Evolutionary conservation across 2,888 invertebrate genomes (phyloP), one percentile per base, ranked within the genome.

Genomic region (Linnaemya vulpina): DNA sequence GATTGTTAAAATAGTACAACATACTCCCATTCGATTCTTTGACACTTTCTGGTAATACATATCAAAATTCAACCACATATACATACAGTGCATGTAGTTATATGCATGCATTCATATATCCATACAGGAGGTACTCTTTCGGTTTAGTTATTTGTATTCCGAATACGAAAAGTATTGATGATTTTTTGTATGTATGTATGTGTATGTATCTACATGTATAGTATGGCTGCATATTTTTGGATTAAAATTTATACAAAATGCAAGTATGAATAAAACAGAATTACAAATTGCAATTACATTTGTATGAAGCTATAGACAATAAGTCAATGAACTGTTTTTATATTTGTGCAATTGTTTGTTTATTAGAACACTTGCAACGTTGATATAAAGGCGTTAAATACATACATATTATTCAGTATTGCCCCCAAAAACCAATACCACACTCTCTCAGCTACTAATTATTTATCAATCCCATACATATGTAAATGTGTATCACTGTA

Each of bases 271-370:
- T 60, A 30, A 70, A 68, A 78, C 8, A 17, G 10, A 70, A 63
- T 63, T 40, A 38, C 22, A 55, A 65, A n/a, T 46, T 76, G 43
- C 55, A 55, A 35, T 40, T 60, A 38, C 67, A 76, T 67, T 49
- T 51, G n/a, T 15, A 78, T 30, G 9, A 1, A 60, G 17, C 53
- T 53, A 58, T 25, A 77, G 5, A 79, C 46, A 67, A 80, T 46
- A 83, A 75, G 85, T 85, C 82, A 85, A 85, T 85, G 82, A 85
- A 78, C 85, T 70, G 9, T 25, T 30, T 53, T 77, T 49, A 20
- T 15, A 43, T 78, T 15, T 79, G 43, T 35, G 11, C 43, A 40
- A 15, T 71, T 38, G 25, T 17, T 38, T 71, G 35, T 70, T 20
- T 22, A 67, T 65, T 65, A 67, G 38, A 20, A 46, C 11, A 58